Conservation (phyloP, 1,140 invertebrate genomes). For the Drosophila biarmipes region DNA sequence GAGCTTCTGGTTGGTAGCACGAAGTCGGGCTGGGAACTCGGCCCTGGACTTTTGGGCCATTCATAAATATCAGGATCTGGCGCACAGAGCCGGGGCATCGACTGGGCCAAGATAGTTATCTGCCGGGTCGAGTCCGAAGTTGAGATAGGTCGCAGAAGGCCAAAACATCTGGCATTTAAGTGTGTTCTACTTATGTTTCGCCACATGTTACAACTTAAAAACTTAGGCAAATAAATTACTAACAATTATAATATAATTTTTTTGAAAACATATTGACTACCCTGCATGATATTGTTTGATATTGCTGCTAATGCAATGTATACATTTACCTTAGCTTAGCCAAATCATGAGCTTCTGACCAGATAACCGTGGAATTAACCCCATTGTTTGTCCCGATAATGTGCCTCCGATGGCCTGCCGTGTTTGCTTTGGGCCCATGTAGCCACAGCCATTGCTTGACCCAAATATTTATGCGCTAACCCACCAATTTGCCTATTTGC, state of each 20-base stretch:
- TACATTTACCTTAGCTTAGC: constrained; percentile 2
- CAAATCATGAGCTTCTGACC: constrained; percentile 13
- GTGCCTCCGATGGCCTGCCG: constrained; percentile 27
- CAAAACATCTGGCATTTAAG: neutral
- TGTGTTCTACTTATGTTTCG: neutral
- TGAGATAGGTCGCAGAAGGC: constrained; percentile 24
- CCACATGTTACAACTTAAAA: too few species aligned
- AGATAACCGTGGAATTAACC: constrained; percentile 28
- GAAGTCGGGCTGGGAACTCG: constrained; percentile 11
- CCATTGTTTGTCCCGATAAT: constrained; percentile 30
- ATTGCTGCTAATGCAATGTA: neutral
- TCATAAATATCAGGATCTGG: constrained; percentile 44
- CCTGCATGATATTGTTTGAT: too few species aligned
- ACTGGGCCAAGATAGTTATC: constrained; percentile 17
- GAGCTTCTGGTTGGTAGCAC: constrained; percentile 1
- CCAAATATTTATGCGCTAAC: constrained; percentile 53
- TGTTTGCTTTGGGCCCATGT: constrained; percentile 26
- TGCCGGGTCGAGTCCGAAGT: neutral
- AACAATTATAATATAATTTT: neutral
- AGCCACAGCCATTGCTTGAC: constrained; percentile 34
- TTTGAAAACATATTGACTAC: neutral
- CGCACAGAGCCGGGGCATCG: constrained; percentile 1
- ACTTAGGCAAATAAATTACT: too few species aligned
- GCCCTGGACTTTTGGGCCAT: constrained; percentile 23
- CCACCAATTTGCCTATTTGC: constrained; percentile 47